These are phyloP conservation scores for Platyscapa corneri DNA, from an alignment of 1,140 invertebrate species.

Conservation along the genomic window DNA sequence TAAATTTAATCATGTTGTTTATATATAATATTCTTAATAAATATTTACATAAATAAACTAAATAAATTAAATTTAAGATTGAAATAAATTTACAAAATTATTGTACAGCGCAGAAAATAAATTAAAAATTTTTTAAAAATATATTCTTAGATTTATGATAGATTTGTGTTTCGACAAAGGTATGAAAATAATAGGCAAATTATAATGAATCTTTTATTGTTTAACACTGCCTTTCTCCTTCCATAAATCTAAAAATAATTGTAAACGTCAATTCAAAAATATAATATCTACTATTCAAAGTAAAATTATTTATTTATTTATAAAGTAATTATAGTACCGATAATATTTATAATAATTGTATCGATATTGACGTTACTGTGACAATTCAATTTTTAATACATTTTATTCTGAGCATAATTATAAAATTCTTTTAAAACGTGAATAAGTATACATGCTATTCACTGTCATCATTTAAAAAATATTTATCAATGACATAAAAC, in stretches of 20 bases:
- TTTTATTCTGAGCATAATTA: not conserved
- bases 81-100: not conserved
- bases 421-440: no score
- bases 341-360: not conserved
- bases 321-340: not conserved
- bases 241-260: slow-evolving; percentile 3
- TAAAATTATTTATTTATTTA: slow-evolving; percentile 3
- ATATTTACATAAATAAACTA: no score
- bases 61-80: no score
- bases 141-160: not conserved
- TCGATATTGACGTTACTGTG: not conserved
- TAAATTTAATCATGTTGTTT: no score
- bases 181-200: slow-evolving; percentile 1
- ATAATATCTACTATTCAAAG: not conserved
- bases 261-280: not conserved
- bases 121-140: not conserved
- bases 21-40: no score
- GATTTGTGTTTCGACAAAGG: not conserved
- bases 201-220: not conserved
- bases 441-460: no score
- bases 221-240: slow-evolving; percentile 1
- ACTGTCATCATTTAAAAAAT: no score
- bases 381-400: not conserved
- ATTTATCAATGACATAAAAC: no score
- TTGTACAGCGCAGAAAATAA: not conserved